Conservation (phyloP, 2,797 vertebrate species). For the Acanthurus tractus region DNA sequence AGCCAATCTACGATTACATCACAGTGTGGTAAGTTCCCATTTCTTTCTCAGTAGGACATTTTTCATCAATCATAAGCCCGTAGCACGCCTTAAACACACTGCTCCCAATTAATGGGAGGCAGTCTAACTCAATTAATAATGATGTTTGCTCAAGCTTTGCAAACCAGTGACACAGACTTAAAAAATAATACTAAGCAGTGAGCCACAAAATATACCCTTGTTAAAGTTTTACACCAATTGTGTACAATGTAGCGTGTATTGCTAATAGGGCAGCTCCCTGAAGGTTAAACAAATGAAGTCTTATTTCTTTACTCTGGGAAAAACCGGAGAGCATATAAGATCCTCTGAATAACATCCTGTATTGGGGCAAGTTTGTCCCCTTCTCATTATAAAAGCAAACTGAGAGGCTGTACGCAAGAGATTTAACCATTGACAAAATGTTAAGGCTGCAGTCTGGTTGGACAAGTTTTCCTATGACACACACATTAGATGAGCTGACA, state of each 20-base stretch:
- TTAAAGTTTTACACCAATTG: neutral
- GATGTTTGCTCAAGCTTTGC: constrained; percentile 19
- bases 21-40: constrained; percentile 92
- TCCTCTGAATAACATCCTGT: neutral
- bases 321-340: neutral
- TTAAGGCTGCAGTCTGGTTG: constrained; percentile 23
- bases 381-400: constrained; percentile 13
- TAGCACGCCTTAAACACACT: neutral
- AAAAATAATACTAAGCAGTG: neutral
- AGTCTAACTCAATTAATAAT: constrained; percentile 2
- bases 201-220: constrained; percentile 8
- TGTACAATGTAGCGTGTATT: neutral
- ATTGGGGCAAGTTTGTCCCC: neutral
- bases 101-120: neutral
- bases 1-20: constrained; percentile 98
- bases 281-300: constrained; percentile 11
- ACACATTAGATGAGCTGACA: constrained; percentile 24
- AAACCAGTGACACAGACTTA: neutral
- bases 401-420: constrained; percentile 16
- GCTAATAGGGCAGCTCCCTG: constrained; percentile 3
- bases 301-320: neutral
- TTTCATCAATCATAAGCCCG: constrained; percentile 27
- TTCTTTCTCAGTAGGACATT: constrained; percentile 18
- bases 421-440: constrained; percentile 24
- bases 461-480: constrained; percentile 33